These are phyloP conservation scores for Ferdinandea cuprea DNA, from an alignment of 2,888 invertebrate genomes.

Conservation along the genomic window DNA sequence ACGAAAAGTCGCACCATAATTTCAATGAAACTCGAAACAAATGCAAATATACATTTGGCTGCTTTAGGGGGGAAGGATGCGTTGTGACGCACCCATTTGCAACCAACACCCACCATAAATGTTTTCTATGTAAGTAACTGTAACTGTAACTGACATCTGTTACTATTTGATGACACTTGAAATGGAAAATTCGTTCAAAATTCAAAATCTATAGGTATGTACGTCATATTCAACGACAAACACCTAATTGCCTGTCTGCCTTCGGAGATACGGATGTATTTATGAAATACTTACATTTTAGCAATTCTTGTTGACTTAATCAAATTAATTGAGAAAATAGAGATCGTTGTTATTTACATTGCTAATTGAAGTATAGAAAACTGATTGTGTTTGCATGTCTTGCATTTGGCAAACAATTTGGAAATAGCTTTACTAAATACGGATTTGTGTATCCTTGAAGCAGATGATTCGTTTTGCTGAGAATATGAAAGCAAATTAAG, in stretches of 20 bases:
- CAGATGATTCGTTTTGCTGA: background rate
- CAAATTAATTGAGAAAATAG: conserved; percentile 71
- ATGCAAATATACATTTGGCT: conserved; percentile 54
- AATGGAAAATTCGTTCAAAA: conserved; percentile 42
- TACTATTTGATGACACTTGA: conserved; percentile 60
- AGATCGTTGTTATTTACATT: conserved; percentile 72
- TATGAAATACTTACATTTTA: conserved; percentile 40
- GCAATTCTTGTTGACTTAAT: conserved; percentile 64
- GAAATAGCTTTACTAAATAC: conserved; percentile 21
- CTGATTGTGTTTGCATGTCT: conserved; percentile 68
- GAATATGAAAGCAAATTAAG: conserved; percentile 5
- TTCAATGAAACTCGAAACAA: conserved; percentile 65
- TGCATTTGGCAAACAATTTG: conserved; percentile 52
- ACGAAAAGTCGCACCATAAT: conserved; percentile 62
- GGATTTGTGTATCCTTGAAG: background rate
- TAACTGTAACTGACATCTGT: conserved; percentile 68
- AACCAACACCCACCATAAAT: conserved; percentile 62
- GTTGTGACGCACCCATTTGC: conserved; percentile 14
- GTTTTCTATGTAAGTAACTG: background rate
- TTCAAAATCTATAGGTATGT: conserved; percentile 3
- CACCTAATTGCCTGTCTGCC: conserved; percentile 72
- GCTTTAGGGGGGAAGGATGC: conserved; percentile 29
- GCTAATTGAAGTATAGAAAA: conserved; percentile 71
- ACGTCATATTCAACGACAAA: conserved; percentile 59
- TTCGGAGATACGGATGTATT: conserved; percentile 39